Evolutionary conservation across 2,113 vertebrate species (phyloP).

Genomic region (Neofelis nebulosa): DNA sequence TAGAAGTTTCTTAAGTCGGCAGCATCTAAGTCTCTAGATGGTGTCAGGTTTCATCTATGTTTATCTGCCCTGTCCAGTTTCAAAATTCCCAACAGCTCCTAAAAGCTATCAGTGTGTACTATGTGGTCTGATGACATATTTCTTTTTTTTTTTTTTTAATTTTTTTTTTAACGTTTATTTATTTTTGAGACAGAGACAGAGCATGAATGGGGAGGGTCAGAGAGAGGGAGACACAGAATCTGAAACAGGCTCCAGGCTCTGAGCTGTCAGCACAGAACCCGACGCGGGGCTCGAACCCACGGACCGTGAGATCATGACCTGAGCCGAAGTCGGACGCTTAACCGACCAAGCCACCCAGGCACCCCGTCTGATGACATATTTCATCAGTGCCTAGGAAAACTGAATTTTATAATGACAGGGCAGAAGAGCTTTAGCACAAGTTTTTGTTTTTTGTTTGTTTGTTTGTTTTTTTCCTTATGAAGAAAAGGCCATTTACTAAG

Average conservation of each 20-base stretch:
- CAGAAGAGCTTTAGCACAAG: neutral
- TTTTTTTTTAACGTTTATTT: too few relatives aligned
- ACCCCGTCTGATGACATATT: neutral
- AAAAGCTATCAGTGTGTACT: neutral
- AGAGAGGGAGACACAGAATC: too few relatives aligned
- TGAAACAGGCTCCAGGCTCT: too few relatives aligned
- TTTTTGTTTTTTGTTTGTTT: neutral
- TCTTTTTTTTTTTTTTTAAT: too few relatives aligned
- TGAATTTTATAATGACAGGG: neutral
- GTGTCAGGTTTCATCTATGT: neutral
- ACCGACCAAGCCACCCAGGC: too few relatives aligned
- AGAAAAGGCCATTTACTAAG: neutral
- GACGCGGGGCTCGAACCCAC: too few relatives aligned
- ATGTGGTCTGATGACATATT: neutral
- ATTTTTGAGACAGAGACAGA: too few relatives aligned
- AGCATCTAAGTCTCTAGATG: neutral
- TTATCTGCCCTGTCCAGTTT: neutral
- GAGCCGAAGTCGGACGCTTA: too few relatives aligned
- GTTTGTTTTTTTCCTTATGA: neutral
- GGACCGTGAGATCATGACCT: too few relatives aligned
- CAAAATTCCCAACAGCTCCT: neutral
- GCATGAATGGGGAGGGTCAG: too few relatives aligned
- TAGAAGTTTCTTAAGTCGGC: neutral
- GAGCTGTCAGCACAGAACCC: too few relatives aligned
- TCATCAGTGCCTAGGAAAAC: neutral